phyloP scores from a whole-genome alignment of 2,797 vertebrate genomes.

The Monodelphis domestica region DNA sequence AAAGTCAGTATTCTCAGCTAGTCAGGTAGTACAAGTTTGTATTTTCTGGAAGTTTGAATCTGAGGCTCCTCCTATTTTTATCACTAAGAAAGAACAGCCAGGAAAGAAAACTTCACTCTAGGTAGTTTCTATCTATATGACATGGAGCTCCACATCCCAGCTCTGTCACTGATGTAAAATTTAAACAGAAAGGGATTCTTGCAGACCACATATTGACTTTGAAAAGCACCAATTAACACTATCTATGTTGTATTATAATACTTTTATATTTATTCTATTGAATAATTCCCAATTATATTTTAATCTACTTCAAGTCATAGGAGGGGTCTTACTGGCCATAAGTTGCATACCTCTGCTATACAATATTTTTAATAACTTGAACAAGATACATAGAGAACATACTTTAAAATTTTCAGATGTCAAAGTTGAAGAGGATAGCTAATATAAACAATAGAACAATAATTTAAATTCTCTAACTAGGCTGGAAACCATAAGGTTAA shows the following conservation, averaged over 20 bases:
- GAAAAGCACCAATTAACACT: background rate
- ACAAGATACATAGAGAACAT: background rate
- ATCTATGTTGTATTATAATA: background rate
- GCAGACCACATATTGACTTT: background rate
- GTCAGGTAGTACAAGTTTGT: too few relatives aligned
- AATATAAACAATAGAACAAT: background rate
- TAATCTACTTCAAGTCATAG: background rate
- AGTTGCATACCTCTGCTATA: background rate
- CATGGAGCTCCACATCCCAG: too few relatives aligned
- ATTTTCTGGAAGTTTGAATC: background rate
- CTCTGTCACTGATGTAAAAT: background rate
- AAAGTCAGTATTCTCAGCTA: background rate
- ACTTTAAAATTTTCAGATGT: background rate
- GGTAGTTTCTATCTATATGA: too few relatives aligned
- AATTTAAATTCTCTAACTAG: background rate
- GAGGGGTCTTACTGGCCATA: background rate
- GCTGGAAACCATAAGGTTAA: background rate
- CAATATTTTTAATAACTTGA: background rate
- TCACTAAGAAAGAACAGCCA: background rate
- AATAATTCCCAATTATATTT: background rate
- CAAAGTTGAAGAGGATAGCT: background rate
- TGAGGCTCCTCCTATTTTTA: background rate
- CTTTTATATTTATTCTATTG: background rate
- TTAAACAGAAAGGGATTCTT: background rate
- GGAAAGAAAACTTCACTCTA: background rate